Evolutionary conservation across 2,113 vertebrate genomes (phyloP).

Genomic region (Amblyopsis rosae): DNA sequence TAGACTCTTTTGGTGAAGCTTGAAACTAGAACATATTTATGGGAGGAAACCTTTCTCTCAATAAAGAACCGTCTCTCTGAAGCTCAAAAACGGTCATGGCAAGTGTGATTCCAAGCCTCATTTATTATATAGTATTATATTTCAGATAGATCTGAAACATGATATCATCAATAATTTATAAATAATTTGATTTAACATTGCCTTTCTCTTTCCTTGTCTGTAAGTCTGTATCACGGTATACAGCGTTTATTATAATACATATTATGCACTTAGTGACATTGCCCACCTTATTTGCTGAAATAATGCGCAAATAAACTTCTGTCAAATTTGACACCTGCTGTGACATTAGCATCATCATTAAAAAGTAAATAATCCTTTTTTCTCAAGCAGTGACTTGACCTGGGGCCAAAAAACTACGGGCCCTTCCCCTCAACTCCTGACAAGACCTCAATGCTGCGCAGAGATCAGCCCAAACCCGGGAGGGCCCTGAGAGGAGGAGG

Average conservation of each 20-base stretch:
- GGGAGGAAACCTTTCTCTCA: background rate
- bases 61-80: slow-evolving; percentile 8
- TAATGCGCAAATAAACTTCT: background rate
- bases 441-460: slow-evolving; percentile 57
- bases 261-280: background rate
- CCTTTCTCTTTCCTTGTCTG: too few relatives aligned
- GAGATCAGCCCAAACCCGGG: slow-evolving; percentile 65
- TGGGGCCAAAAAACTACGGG: slow-evolving; percentile 49
- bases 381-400: slow-evolving; percentile 47
- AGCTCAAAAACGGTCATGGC: slow-evolving; percentile 4
- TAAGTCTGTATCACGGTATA: too few relatives aligned
- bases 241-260: too few relatives aligned
- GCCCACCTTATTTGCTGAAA: background rate
- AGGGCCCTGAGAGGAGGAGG: slow-evolving; percentile 49
- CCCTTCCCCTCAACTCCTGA: slow-evolving; percentile 63
- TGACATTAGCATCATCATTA: slow-evolving; percentile 36
- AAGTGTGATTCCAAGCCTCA: background rate
- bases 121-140: too few relatives aligned
- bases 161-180: too few relatives aligned
- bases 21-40: background rate
- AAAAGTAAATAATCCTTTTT: slow-evolving; percentile 42
- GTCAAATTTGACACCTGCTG: slow-evolving; percentile 32
- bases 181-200: too few relatives aligned
- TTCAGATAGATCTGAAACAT: too few relatives aligned
- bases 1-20: slow-evolving; percentile 29